Evolutionary conservation across 2,113 vertebrate species (phyloP), one percentile per base, ranked within the genome.

Genomic region (Colinus virginianus): DNA sequence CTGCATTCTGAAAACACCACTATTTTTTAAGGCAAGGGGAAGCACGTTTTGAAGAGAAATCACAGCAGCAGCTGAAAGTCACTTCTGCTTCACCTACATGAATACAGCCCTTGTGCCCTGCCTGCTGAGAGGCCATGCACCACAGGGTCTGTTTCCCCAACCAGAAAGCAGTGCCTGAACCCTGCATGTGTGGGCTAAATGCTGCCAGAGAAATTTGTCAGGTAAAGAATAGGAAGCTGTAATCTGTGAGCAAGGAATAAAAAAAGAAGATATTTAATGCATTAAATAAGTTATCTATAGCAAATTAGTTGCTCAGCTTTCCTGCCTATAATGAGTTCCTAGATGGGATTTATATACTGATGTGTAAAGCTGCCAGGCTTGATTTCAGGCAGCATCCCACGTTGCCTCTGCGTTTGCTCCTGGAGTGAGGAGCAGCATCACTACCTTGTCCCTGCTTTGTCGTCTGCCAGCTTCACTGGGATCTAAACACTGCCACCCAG

Each of bases 71-170:
- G 38, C 38, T 10, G 18, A 25, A 53, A 20, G 28, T 71, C 28
- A 4, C 12, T 72, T 91, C 16, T 46, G 53, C 22, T 59, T 81
- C 28, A 40, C 51, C 36, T 58, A 23, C 25, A 59, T 14, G 16
- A 75, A 1, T 14, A 16, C 7, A 14, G 16, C 58, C 22, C 5
- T 15, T 1, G 17, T 34, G 34, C 81, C 51, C 51, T 63, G 56
- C 67, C 42, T 23, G 2, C 8, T 3, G 25, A 55, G 18, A 18
- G 49, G 42, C 58, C 62, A 45, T 25, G 30, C 64, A 19, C 69
- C 0, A 0, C 0, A 7, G 78, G 62, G 38, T 66, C 56, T 45
- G 6, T 30, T 45, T 62, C 6, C 14, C 26, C 0, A 2, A 45
- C 5, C 1, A 71, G 45, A 13, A 20, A 76, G 8, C 3, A 9